Evolutionary conservation across 2,797 vertebrate genomes (phyloP).

Genomic region (Enteromius unitaeniatus): DNA sequence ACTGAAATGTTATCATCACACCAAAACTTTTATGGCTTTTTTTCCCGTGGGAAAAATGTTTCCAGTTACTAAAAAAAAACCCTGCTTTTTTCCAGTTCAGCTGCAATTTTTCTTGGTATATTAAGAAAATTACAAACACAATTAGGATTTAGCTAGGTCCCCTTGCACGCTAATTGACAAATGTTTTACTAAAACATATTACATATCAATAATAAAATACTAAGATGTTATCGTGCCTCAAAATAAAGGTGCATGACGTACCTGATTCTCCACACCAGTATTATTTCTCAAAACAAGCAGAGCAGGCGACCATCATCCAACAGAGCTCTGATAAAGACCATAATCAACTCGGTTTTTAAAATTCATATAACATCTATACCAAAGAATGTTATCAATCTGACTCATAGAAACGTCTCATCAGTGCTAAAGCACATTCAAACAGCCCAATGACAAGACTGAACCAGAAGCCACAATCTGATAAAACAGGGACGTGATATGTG

Average conservation of each 20-base stretch:
- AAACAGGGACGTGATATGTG: slow-evolving; percentile 34
- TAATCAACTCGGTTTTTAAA: not conserved
- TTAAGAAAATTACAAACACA: not conserved
- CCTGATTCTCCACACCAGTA: slow-evolving; percentile 19
- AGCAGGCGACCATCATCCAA: not conserved
- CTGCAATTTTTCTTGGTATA: slow-evolving; percentile 4
- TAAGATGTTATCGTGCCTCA: slow-evolving; percentile 2
- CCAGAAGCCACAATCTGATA: slow-evolving; percentile 34
- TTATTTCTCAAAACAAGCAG: slow-evolving; percentile 36
- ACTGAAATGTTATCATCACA: not conserved
- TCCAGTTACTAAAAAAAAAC: not conserved
- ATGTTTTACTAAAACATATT: slow-evolving; percentile 10
- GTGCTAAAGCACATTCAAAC: not conserved
- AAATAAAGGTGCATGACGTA: slow-evolving; percentile 1
- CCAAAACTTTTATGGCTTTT: not conserved
- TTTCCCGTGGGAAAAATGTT: not conserved
- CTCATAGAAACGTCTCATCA: slow-evolving; percentile 15
- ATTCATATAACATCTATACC: slow-evolving; percentile 19
- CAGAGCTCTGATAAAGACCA: not conserved
- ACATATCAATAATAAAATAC: slow-evolving; percentile 2
- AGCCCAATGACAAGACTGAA: slow-evolving; percentile 16
- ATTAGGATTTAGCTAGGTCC: slow-evolving; percentile 21
- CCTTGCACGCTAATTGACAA: not conserved
- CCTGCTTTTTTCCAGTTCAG: slow-evolving; percentile 8
- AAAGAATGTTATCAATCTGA: slow-evolving; percentile 39